Evolutionary conservation across 2,113 vertebrate species (phyloP).

Genomic region (Protobothrops flavoviridis): DNA sequence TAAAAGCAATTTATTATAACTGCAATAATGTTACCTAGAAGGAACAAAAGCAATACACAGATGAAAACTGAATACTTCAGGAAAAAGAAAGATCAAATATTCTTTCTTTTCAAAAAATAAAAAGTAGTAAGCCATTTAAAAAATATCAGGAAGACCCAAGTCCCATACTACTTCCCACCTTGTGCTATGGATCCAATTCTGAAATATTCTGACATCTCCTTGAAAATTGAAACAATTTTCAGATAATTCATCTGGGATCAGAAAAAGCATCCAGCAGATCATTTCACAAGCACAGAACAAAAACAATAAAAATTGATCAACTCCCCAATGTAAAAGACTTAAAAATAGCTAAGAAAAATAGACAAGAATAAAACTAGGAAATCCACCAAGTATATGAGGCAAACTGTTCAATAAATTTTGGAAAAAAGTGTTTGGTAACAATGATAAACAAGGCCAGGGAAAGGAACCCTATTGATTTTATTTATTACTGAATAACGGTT

Average conservation of each 20-base stretch:
- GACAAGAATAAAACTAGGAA: neutral
- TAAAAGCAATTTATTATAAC: neutral
- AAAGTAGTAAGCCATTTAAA: neutral
- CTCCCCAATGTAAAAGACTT: neutral
- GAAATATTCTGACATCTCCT: fast-evolving
- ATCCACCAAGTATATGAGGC: neutral
- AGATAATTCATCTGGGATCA: neutral
- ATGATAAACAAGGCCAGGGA: neutral
- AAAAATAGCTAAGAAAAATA: neutral
- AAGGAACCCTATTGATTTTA: no score
- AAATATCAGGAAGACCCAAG: neutral
- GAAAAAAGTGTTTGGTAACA: neutral
- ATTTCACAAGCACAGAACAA: neutral
- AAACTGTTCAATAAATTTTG: neutral
- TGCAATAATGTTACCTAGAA: neutral
- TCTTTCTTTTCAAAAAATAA: neutral
- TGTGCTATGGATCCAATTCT: neutral
- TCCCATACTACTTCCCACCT: neutral
- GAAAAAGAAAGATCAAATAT: neutral
- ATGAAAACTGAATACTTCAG: neutral
- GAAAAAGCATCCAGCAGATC: neutral
- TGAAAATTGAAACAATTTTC: neutral
- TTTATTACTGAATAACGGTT: no score
- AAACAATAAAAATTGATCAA: neutral
- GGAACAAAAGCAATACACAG: neutral